Evolutionary conservation across 2,888 invertebrate species (phyloP), one percentile per base, ranked within the genome.

Genomic region (Melanostoma scalare): DNA sequence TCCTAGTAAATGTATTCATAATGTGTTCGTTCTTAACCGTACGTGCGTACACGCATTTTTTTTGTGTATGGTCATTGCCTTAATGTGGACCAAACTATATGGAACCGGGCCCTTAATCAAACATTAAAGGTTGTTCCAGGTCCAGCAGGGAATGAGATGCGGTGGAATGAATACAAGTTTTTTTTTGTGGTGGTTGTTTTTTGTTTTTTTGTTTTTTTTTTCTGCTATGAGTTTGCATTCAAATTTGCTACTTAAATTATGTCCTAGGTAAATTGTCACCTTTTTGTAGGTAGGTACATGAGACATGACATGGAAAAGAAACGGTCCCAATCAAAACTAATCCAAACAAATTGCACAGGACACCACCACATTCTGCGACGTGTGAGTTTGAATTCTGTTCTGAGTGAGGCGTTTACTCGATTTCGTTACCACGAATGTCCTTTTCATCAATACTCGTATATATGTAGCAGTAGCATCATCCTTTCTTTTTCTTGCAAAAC

Each of bases 201-300:
- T 20, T 20, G 20, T 20, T 20, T 20, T 20, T 20, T 20, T 1
- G 20, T 20, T 1, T 20, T 20, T 20, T 20, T 20, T 20, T 20
- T 20, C n/a, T 20, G 20, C 20, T 20, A 78, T 78, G 82, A 65
- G 82, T 84, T 84, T 79, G 84, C 84, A 79, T 79, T 72, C 65
- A 79, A 84, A 84, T 74, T 79, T 79, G 84, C 84, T 79, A 61
- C 55, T 84, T 84, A 84, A 79, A 84, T 71, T 75, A 79, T 84
- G 74, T 75, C 71, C 79, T 71, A 84, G 84, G 84, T 84, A 84
- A 79, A 84, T 84, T 84, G 84, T 84, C 84, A 84, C 84, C 84
- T 84, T 79, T 73, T 79, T 73, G 40, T 8, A 2, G 42, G 4
- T 30, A 38, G 40, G 40, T 61, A 80, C 75, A 65, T 69, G 71